A percentile compares a stretch with the other conserved stretches of the same genome.
Evolutionary conservation across 2,113 vertebrate species (phyloP).

Genomic region (Arizona elegans): DNA sequence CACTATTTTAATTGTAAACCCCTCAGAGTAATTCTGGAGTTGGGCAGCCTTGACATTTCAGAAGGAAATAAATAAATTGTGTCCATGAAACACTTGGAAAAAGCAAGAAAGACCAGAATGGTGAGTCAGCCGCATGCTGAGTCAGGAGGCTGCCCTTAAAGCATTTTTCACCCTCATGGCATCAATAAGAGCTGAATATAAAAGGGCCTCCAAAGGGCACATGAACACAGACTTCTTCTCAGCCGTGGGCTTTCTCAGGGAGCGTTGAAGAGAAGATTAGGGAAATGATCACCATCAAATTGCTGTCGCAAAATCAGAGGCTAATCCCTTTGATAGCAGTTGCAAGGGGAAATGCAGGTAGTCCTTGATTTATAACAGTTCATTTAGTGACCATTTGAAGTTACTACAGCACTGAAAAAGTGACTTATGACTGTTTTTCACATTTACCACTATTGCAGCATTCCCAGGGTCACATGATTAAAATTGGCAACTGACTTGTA

Average conservation of each 20-base stretch:
- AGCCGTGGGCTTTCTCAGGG: neutral
- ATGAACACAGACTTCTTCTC: neutral
- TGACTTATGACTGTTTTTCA: too few species aligned
- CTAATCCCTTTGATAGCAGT: neutral
- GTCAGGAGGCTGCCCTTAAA: neutral
- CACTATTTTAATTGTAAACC: neutral
- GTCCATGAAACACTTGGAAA: neutral
- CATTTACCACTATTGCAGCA: too few species aligned
- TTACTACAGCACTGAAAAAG: too few species aligned
- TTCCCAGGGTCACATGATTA: too few species aligned
- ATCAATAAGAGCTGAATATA: slow-evolving; percentile 7
- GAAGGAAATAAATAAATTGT: neutral
- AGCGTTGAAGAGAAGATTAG: neutral
- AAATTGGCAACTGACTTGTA: too few species aligned
- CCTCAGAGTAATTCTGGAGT: neutral
- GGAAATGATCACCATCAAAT: neutral
- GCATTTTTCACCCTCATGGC: neutral
- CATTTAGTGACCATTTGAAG: neutral
- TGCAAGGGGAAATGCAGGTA: neutral
- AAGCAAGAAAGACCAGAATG: neutral
- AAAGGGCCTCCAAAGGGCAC: neutral
- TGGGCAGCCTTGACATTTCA: neutral
- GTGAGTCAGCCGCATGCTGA: neutral
- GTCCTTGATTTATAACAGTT: too few species aligned
- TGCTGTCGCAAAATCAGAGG: neutral